Conservation (phyloP, 2,113 vertebrate species). For the Pristiophorus japonicus region DNA sequence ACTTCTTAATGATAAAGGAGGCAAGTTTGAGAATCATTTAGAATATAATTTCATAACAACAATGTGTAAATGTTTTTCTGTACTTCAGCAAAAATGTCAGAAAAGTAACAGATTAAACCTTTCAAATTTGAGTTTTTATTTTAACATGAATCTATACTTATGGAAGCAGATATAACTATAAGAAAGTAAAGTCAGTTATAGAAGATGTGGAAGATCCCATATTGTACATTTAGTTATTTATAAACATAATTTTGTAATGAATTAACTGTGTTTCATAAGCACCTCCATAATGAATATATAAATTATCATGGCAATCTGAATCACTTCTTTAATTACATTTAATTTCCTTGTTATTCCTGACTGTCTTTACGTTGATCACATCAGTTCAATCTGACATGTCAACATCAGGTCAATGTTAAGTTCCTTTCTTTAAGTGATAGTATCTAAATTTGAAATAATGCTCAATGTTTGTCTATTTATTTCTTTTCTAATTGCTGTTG, state of each 20-base stretch:
- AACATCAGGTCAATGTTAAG: background rate
- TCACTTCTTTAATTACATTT: background rate
- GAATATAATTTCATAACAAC: too few relatives aligned
- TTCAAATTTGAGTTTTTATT: background rate
- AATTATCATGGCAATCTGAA: background rate
- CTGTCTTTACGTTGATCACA: background rate
- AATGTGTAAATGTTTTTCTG: background rate
- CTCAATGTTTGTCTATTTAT: slow-evolving; percentile 7
- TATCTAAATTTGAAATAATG: background rate
- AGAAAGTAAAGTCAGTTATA: background rate
- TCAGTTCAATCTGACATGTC: background rate
- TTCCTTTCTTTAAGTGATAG: background rate
- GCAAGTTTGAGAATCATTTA: background rate
- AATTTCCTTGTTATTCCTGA: background rate
- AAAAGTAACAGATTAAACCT: background rate
- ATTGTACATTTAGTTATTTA: background rate
- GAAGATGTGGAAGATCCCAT: background rate
- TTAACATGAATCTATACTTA: background rate
- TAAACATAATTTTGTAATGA: background rate
- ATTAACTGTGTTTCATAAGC: background rate
- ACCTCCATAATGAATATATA: background rate
- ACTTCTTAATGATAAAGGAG: background rate
- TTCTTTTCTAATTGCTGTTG: background rate
- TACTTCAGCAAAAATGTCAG: background rate
- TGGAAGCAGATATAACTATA: background rate